Percentiles rank a stretch among this genome's conserved stretches.
These are phyloP conservation scores for Macrobrachium nipponense DNA, from an alignment of 1,140 invertebrate species.

Conservation along the genomic window DNA sequence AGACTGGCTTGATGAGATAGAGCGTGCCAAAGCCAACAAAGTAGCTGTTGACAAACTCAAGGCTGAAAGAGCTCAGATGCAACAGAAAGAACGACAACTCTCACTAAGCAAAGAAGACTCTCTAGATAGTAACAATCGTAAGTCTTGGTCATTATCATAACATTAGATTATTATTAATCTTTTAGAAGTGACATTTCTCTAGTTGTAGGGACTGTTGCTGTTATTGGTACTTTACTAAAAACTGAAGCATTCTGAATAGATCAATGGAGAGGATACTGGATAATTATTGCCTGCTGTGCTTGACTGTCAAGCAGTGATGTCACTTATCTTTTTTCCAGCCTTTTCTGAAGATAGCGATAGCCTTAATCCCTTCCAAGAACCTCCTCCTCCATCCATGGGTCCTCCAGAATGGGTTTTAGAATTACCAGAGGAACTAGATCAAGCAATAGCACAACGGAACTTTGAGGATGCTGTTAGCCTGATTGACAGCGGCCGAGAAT, in stretches of 20 bases:
- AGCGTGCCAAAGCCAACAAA: constrained; percentile 88
- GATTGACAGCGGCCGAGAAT: constrained; percentile 80
- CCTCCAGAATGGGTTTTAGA: constrained; percentile 91
- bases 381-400: constrained; percentile 65
- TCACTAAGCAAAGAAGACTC: constrained; percentile 71
- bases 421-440: constrained; percentile 94
- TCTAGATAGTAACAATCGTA: constrained; percentile 69
- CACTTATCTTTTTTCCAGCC: constrained; percentile 38
- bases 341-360: constrained; percentile 63
- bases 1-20: constrained; percentile 95
- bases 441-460: constrained; percentile 95
- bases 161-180: no score
- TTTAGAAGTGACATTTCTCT: no score
- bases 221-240: no score
- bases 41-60: constrained; percentile 69
- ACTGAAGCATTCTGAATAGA: no score
- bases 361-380: constrained; percentile 72
- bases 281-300: no score
- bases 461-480: constrained; percentile 94
- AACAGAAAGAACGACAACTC: constrained; percentile 69
- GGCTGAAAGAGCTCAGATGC: constrained; percentile 47
- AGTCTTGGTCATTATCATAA: constrained; percentile 39
- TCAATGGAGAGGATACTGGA: no score
- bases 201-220: no score
- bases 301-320: no score